These are phyloP conservation scores for Nomada fabriciana DNA, from an alignment of 2,888 invertebrate species.

Conservation along the genomic window DNA sequence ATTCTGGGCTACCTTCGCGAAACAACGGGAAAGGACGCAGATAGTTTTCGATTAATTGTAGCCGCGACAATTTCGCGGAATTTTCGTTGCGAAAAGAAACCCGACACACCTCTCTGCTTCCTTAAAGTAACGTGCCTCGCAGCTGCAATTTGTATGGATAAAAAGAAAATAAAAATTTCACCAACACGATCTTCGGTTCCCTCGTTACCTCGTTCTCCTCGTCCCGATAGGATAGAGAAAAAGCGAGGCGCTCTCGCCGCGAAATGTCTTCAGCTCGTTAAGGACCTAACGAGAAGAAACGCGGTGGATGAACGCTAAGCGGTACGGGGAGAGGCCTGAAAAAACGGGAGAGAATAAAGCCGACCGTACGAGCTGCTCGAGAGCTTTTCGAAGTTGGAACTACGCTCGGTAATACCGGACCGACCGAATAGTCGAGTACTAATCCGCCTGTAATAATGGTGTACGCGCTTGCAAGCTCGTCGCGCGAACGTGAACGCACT, in stretches of 20 bases:
- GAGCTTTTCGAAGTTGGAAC: slow-evolving; percentile 62
- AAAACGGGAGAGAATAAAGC: slow-evolving; percentile 32
- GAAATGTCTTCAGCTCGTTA: slow-evolving; percentile 75
- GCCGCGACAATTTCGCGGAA: neutral
- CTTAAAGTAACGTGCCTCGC: neutral
- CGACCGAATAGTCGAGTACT: slow-evolving; percentile 62
- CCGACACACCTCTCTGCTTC: neutral
- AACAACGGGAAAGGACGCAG: slow-evolving; percentile 1
- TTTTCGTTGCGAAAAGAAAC: neutral
- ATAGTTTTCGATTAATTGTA: slow-evolving; percentile 32
- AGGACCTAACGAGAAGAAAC: slow-evolving; percentile 75
- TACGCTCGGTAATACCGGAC: slow-evolving; percentile 53
- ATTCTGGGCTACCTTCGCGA: slow-evolving; percentile 24
- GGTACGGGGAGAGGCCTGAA: slow-evolving; percentile 6
- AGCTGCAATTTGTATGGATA: neutral
- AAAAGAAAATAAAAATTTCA: slow-evolving; percentile 37
- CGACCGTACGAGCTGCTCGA: slow-evolving; percentile 44
- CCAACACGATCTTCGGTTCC: neutral
- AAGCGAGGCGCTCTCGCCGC: slow-evolving; percentile 31
- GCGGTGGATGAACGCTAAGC: slow-evolving; percentile 10
- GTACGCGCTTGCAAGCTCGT: slow-evolving; percentile 52
- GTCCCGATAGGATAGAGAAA: slow-evolving; percentile 18
- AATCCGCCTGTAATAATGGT: slow-evolving; percentile 70
- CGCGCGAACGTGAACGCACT: slow-evolving; percentile 23
- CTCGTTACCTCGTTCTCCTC: neutral